These are phyloP conservation scores for Aeoliscus strigatus DNA, from an alignment of 2,797 vertebrate species.

Conservation along the genomic window DNA sequence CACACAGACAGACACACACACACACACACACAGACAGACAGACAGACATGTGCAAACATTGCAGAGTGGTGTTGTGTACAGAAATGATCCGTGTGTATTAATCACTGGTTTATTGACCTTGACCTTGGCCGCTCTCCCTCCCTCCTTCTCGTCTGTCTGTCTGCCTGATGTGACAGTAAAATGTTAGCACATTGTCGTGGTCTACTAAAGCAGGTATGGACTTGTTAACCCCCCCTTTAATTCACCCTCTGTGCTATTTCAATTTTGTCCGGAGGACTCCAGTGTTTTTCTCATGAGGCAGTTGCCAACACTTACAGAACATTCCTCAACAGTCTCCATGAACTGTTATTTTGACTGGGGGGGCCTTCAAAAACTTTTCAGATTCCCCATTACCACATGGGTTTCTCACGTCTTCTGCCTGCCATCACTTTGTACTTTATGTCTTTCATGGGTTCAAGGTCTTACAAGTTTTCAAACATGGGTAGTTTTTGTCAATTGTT, in stretches of 20 bases:
- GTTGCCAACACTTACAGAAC: constrained; percentile 54
- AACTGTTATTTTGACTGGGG: constrained; percentile 67
- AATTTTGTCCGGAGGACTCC: constrained; percentile 55
- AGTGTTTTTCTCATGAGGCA: constrained; percentile 55
- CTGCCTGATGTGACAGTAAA: constrained; percentile 63
- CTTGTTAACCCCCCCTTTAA: constrained; percentile 54
- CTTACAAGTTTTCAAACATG: too few species aligned
- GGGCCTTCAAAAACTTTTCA: constrained; percentile 52
- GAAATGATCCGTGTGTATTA: too few species aligned
- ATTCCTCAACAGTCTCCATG: constrained; percentile 38
- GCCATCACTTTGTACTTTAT: constrained; percentile 36
- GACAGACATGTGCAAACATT: too few species aligned
- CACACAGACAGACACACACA: too few species aligned
- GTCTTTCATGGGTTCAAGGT: constrained; percentile 40
- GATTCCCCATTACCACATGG: constrained; percentile 32
- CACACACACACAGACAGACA: too few species aligned
- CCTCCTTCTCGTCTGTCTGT: constrained; percentile 48
- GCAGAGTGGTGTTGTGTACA: too few species aligned
- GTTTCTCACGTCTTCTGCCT: constrained; percentile 51
- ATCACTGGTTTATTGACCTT: constrained; percentile 50
- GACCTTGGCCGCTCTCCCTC: constrained; percentile 44
- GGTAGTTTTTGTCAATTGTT: too few species aligned
- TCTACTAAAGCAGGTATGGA: constrained; percentile 62
- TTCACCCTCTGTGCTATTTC: constrained; percentile 50
- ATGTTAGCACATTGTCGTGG: constrained; percentile 66